Percentiles rank a stretch among this genome's conserved stretches.
phyloP scores from a whole-genome alignment of 1,140 invertebrate species.

The Monomorium pharaonis region DNA sequence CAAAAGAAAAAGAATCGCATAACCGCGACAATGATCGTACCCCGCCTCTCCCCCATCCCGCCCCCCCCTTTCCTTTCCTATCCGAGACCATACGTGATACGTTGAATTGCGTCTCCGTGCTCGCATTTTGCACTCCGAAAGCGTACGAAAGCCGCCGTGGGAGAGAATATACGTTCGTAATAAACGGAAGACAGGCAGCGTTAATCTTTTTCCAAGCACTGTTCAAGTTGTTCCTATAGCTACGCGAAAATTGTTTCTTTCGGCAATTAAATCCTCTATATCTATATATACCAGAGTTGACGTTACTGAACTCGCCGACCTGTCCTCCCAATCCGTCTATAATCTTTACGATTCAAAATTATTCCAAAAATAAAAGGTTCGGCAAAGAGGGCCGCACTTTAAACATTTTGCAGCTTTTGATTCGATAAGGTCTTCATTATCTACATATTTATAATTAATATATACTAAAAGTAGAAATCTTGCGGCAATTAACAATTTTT shows the following conservation, averaged over 20 bases:
- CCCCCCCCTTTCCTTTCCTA: not conserved
- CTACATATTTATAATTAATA: not conserved
- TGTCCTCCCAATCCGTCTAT: not conserved
- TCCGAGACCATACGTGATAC: not conserved
- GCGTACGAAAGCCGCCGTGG: slow-evolving; percentile 68
- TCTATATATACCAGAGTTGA: slow-evolving; percentile 72
- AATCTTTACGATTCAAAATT: not conserved
- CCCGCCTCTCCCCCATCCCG: slow-evolving; percentile 5
- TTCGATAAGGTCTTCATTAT: not conserved
- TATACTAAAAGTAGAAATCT: not conserved
- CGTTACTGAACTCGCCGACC: not conserved
- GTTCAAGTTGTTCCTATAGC: slow-evolving; percentile 82
- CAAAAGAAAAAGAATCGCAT: slow-evolving; percentile 56
- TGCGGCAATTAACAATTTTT: not conserved
- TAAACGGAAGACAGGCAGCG: slow-evolving; percentile 66
- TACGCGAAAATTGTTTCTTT: slow-evolving; percentile 81
- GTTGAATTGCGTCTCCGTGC: slow-evolving; percentile 75
- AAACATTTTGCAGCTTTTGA: not conserved
- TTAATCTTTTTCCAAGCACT: slow-evolving; percentile 77
- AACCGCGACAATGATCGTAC: slow-evolving; percentile 47
- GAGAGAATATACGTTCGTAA: slow-evolving; percentile 71
- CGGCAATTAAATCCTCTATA: slow-evolving; percentile 80
- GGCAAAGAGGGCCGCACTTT: not conserved
- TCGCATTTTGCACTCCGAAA: slow-evolving; percentile 75
- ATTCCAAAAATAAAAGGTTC: not conserved